Conservation (phyloP, 2,113 vertebrate species). For the Arvicanthis niloticus region DNA sequence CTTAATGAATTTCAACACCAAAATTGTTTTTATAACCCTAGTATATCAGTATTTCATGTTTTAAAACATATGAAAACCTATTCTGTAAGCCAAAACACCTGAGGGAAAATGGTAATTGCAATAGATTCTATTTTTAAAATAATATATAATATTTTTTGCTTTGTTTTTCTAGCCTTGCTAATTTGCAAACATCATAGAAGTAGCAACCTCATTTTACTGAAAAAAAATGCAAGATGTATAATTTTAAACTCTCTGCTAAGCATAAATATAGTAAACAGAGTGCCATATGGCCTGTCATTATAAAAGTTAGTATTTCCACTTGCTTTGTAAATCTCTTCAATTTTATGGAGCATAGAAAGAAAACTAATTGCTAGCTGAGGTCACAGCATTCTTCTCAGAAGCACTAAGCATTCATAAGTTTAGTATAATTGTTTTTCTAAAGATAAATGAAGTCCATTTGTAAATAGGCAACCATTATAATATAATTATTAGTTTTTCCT, state of each 20-base stretch:
- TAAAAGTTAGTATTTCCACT: constrained; percentile 71
- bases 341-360: constrained; percentile 72
- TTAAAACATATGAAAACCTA: constrained; percentile 17
- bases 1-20: neutral
- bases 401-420: constrained; percentile 47
- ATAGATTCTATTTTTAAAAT: constrained; percentile 4
- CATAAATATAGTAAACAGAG: constrained; percentile 73
- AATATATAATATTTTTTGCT: constrained; percentile 33
- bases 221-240: constrained; percentile 50
- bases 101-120: neutral
- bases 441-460: constrained; percentile 68
- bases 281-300: constrained; percentile 74
- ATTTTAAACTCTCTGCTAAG: constrained; percentile 65
- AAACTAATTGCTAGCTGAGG: constrained; percentile 67
- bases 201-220: constrained; percentile 25
- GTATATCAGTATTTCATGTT: neutral
- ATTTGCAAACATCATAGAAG: constrained; percentile 58
- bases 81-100: constrained; percentile 3
- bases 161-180: constrained; percentile 23
- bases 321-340: constrained; percentile 77
- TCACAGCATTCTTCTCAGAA: constrained; percentile 73
- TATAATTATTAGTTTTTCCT: constrained; percentile 63
- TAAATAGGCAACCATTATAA: constrained; percentile 49
- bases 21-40: neutral
- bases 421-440: constrained; percentile 59